Evolutionary conservation across 2,888 invertebrate genomes (phyloP).

Genomic region (Hanleya hanleyi): DNA sequence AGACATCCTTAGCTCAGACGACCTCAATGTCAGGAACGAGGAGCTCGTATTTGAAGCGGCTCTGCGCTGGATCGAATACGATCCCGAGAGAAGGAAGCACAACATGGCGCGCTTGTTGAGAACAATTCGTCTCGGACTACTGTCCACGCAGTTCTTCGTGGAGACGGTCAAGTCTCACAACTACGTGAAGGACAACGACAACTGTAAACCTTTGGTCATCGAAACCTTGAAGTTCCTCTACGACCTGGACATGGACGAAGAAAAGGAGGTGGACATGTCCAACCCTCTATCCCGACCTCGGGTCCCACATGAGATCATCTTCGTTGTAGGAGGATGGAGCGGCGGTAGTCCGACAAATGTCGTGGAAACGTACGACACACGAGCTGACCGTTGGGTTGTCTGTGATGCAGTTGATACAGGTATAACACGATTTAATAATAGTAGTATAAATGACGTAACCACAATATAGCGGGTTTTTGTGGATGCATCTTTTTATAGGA

Average conservation of each 20-base stretch:
- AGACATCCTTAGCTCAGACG: slow-evolving; percentile 61
- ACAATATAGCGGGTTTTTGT: too few species aligned
- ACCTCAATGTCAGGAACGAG: slow-evolving; percentile 71
- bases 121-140: slow-evolving; percentile 75
- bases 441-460: too few species aligned
- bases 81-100: slow-evolving; percentile 82
- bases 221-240: slow-evolving; percentile 93
- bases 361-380: slow-evolving; percentile 72
- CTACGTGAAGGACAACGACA: slow-evolving; percentile 83
- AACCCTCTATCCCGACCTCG: slow-evolving; percentile 82
- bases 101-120: slow-evolving; percentile 80
- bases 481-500: too few species aligned
- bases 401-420: slow-evolving; percentile 56
- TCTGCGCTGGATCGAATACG: slow-evolving; percentile 86
- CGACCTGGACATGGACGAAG: slow-evolving; percentile 91
- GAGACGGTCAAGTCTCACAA: slow-evolving; percentile 87
- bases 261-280: slow-evolving; percentile 77
- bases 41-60: slow-evolving; percentile 75
- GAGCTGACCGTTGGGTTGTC: slow-evolving; percentile 71
- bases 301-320: slow-evolving; percentile 77
- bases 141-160: slow-evolving; percentile 92
- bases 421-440: too few species aligned
- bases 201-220: slow-evolving; percentile 90
- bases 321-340: slow-evolving; percentile 78
- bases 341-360: slow-evolving; percentile 86